phyloP scores from a whole-genome alignment of 2,888 invertebrate species.

The Byasa hedistus region DNA sequence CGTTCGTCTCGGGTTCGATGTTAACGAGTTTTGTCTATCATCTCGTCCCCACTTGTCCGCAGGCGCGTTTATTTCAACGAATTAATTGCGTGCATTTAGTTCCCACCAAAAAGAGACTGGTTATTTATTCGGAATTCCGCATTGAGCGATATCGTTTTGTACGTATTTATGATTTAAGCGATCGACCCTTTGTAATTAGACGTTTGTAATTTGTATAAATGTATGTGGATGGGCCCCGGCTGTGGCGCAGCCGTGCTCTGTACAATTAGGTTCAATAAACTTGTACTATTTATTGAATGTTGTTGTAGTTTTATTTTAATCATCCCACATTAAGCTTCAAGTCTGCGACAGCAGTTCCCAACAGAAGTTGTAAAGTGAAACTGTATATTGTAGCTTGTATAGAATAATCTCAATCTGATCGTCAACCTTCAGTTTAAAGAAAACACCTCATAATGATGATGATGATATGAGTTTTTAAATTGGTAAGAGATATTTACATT shows the following conservation, averaged over 20 bases:
- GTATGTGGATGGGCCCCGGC: slow-evolving; percentile 31
- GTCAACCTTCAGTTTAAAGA: too few relatives aligned
- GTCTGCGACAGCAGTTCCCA: too few relatives aligned
- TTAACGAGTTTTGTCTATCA: not conserved
- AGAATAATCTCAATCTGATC: too few relatives aligned
- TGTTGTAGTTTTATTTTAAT: slow-evolving; percentile 37
- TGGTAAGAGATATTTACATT: too few relatives aligned
- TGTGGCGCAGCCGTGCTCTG: slow-evolving; percentile 42
- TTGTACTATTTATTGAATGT: slow-evolving; percentile 65
- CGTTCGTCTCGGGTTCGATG: too few relatives aligned
- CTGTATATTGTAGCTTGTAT: too few relatives aligned
- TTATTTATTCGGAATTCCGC: slow-evolving; percentile 41
- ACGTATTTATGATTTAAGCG: slow-evolving; percentile 33
- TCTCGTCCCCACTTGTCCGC: not conserved
- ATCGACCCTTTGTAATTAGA: slow-evolving; percentile 31
- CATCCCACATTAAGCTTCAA: too few relatives aligned
- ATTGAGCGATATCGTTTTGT: slow-evolving; percentile 39
- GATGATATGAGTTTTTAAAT: too few relatives aligned
- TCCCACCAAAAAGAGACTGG: slow-evolving; percentile 55
- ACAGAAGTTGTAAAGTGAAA: too few relatives aligned
- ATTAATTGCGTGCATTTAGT: slow-evolving; percentile 30
- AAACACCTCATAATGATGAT: too few relatives aligned
- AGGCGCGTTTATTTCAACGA: slow-evolving; percentile 13
- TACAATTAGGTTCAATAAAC: slow-evolving; percentile 59
- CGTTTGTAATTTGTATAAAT: slow-evolving; percentile 34